Conservation (phyloP, 1,140 invertebrate genomes). For the Caenorhabditis latens region DNA sequence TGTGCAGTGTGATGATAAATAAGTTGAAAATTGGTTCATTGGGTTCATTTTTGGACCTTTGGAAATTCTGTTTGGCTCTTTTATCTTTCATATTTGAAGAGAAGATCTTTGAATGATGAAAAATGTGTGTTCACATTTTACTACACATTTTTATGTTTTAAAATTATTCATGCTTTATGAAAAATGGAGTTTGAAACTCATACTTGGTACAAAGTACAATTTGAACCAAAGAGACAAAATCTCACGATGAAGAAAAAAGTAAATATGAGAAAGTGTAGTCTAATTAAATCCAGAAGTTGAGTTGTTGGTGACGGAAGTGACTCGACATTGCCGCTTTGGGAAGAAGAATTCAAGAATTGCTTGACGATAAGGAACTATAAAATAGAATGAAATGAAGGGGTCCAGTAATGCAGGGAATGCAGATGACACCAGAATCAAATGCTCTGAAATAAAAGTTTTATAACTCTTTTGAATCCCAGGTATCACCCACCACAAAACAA, state of each 20-base stretch:
- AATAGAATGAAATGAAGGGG: slow-evolving; percentile 38
- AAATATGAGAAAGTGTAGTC: background rate
- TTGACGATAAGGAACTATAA: slow-evolving; percentile 31
- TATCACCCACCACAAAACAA: background rate
- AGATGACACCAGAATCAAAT: slow-evolving; percentile 7
- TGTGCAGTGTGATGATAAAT: background rate
- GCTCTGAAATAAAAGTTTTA: background rate
- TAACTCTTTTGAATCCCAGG: background rate
- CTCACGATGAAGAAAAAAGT: background rate
- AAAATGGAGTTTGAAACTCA: background rate
- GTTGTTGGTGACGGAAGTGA: slow-evolving; percentile 36
- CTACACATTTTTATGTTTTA: no score
- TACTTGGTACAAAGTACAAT: background rate
- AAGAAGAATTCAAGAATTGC: slow-evolving; percentile 2
- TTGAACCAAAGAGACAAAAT: background rate
- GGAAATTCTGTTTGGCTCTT: background rate
- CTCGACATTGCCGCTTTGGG: background rate
- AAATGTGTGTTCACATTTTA: no score
- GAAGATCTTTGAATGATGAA: no score
- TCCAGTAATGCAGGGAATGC: slow-evolving; percentile 1
- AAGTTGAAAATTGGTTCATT: background rate
- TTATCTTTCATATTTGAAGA: no score
- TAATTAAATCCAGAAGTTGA: slow-evolving; percentile 34
- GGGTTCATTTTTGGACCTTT: background rate
- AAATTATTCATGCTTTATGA: background rate